Percentiles rank a stretch among this genome's conserved stretches.
phyloP scores from a whole-genome alignment of 1,140 invertebrate genomes.

The Drosophila varians region DNA sequence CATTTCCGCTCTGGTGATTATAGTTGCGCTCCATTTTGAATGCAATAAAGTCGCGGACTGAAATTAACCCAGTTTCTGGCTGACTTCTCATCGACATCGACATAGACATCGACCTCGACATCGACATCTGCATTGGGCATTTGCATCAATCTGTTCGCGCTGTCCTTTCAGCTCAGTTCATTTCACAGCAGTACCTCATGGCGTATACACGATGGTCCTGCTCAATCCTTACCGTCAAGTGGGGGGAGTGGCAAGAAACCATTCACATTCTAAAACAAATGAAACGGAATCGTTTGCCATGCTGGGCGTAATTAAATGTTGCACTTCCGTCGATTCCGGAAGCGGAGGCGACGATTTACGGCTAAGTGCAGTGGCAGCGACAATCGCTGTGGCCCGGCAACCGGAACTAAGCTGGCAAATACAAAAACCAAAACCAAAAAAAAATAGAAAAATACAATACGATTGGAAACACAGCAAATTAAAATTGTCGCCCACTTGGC shows the following conservation, averaged over 20 bases:
- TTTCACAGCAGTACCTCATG: conserved; percentile 13
- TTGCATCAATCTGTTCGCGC: conserved; percentile 45
- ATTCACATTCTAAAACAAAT: conserved; percentile 15
- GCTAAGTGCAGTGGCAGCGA: conserved; percentile 31
- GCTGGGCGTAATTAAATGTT: conserved; percentile 62
- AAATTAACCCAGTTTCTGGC: conserved; percentile 64
- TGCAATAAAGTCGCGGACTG: conserved; percentile 55
- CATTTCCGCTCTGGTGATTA: conserved; percentile 33
- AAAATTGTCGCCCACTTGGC: conserved; percentile 69
- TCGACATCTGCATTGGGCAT: conserved; percentile 30
- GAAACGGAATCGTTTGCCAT: conserved; percentile 47
- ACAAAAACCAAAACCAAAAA: conserved; percentile 6
- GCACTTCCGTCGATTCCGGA: conserved; percentile 42
- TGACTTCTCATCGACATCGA: conserved; percentile 42
- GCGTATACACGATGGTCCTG: conserved; percentile 46
- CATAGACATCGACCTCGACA: conserved; percentile 18
- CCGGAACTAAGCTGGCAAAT: conserved; percentile 28
- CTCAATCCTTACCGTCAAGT: conserved; percentile 5
- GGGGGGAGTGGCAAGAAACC: conserved; percentile 2
- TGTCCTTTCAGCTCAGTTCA: conserved; percentile 31
- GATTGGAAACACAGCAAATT: conserved; percentile 56
- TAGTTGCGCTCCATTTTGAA: conserved; percentile 50
- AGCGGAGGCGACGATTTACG: conserved; percentile 45
- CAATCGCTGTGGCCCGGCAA: conserved; percentile 28
- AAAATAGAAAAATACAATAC: conserved; percentile 7